Evolutionary conservation across 2,797 vertebrate genomes (phyloP).

Genomic region (Crocidura indochinensis): DNA sequence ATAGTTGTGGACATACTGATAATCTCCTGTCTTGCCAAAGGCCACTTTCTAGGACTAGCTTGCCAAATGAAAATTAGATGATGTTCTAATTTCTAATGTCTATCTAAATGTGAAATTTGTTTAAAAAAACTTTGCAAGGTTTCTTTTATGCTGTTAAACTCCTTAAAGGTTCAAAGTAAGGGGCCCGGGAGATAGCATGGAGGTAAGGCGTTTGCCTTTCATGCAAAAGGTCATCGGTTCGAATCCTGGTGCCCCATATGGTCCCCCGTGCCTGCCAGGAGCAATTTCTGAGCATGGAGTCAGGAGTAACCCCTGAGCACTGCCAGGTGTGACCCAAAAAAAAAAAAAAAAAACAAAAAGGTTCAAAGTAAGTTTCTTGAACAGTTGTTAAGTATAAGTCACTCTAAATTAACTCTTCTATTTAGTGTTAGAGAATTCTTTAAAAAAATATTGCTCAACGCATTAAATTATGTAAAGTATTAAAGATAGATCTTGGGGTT

Average conservation of each 20-base stretch:
- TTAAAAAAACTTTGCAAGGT: conserved; percentile 1
- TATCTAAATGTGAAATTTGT: conserved; percentile 36
- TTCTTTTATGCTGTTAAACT: neutral
- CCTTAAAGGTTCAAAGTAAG: too few relatives aligned
- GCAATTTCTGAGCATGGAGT: too few relatives aligned
- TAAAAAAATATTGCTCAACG: neutral
- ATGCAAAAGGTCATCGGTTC: too few relatives aligned
- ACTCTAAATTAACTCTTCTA: conserved; percentile 27
- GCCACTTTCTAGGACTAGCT: neutral
- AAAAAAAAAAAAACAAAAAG: too few relatives aligned
- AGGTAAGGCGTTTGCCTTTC: too few relatives aligned
- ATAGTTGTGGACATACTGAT: neutral
- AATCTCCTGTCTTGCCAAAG: conserved; percentile 24
- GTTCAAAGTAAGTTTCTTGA: conserved; percentile 17
- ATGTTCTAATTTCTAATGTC: neutral
- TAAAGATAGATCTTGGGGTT: neutral
- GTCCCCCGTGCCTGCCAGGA: too few relatives aligned
- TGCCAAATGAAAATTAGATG: conserved; percentile 35
- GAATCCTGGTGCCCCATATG: too few relatives aligned
- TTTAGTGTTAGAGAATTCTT: conserved; percentile 25
- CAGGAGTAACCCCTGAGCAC: too few relatives aligned
- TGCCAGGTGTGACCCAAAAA: too few relatives aligned
- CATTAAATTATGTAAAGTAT: neutral
- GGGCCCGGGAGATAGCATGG: too few relatives aligned
- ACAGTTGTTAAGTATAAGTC: conserved; percentile 20